phyloP scores from a whole-genome alignment of 2,113 vertebrate species.

The Cephalopholis sonnerati region DNA sequence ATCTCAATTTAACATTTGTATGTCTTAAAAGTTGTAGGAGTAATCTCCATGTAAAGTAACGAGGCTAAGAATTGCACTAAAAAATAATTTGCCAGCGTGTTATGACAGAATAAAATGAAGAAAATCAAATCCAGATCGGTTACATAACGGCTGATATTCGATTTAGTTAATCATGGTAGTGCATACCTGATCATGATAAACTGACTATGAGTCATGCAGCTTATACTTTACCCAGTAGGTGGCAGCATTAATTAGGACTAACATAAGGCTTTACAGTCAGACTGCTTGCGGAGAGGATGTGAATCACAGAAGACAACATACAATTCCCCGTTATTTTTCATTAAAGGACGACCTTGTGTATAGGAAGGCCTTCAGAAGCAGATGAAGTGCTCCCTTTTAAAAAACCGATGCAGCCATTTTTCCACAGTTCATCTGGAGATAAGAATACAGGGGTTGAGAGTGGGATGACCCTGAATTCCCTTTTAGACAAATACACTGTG shows the following conservation, averaged over 20 bases:
- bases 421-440: slow-evolving; percentile 6
- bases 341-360: slow-evolving; percentile 1
- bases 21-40: not conserved
- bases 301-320: not conserved
- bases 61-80: not conserved
- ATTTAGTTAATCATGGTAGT: not conserved
- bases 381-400: slow-evolving; percentile 5
- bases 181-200: not conserved
- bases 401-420: not conserved
- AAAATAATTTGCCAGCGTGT: not conserved
- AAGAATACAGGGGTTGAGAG: not conserved
- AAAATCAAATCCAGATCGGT: not conserved
- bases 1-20: not conserved
- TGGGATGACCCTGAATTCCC: slow-evolving; percentile 9
- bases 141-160: not conserved
- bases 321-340: not conserved
- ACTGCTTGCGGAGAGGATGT: not conserved
- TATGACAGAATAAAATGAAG: not conserved
- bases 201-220: not conserved
- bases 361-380: not conserved
- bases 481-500: slow-evolving; percentile 11
- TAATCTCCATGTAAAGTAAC: not conserved
- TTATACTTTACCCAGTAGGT: slow-evolving; percentile 49
- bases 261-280: not conserved
- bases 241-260: slow-evolving; percentile 60